Conservation (phyloP, 1,140 invertebrate genomes). For the Melitaea cinxia region DNA sequence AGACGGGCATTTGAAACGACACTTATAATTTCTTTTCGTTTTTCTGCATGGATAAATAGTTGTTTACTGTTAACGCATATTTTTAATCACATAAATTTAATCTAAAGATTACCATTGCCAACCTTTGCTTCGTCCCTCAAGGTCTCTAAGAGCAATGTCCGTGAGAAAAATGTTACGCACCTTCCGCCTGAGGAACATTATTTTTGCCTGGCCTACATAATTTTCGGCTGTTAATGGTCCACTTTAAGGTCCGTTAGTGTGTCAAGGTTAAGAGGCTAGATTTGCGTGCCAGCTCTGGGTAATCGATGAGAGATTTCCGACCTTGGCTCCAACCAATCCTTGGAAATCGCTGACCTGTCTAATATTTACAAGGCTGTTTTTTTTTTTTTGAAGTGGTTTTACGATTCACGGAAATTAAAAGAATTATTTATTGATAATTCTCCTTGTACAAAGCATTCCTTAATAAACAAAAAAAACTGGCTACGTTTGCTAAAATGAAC, state of each 20-base stretch:
- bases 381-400: conserved; percentile 11
- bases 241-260: conserved; percentile 58
- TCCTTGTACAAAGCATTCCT: too few species aligned
- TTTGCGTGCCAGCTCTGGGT: conserved; percentile 62
- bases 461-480: too few species aligned
- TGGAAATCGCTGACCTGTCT: conserved; percentile 66
- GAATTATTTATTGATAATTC: background rate
- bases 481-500: too few species aligned
- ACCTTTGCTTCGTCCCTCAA: conserved; percentile 13
- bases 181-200: conserved; percentile 53
- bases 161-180: conserved; percentile 41
- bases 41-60: too few species aligned
- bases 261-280: conserved; percentile 67
- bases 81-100: background rate
- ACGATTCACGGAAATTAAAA: background rate
- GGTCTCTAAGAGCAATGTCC: conserved; percentile 40
- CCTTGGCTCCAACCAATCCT: conserved; percentile 66
- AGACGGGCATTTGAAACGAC: too few species aligned
- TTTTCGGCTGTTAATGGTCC: conserved; percentile 53
- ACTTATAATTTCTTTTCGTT: too few species aligned
- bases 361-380: conserved; percentile 50
- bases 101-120: conserved; percentile 11
- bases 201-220: conserved; percentile 63
- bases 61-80: background rate
- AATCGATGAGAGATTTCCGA: conserved; percentile 75